Percentiles rank a stretch among this genome's conserved stretches.
Evolutionary conservation across 2,113 vertebrate genomes (phyloP).

Genomic region (Propithecus coquereli): DNA sequence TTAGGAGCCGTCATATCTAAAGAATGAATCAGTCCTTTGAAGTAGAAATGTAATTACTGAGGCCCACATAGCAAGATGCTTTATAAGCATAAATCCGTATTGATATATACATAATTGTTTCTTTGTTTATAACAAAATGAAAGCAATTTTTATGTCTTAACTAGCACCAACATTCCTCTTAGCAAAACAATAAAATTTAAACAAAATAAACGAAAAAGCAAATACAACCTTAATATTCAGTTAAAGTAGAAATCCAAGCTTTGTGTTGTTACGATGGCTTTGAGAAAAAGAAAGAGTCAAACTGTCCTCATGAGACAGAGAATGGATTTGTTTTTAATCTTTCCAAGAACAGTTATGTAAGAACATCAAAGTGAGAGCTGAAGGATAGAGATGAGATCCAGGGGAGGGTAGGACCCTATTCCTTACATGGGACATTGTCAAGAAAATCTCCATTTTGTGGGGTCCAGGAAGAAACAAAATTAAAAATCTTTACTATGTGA

Average conservation of each 20-base stretch:
- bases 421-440: background rate
- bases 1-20: background rate
- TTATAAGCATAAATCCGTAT: background rate
- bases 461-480: background rate
- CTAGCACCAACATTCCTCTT: background rate
- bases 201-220: background rate
- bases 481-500: background rate
- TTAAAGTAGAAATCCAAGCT: background rate
- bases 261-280: background rate
- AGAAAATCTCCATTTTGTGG: background rate
- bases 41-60: background rate
- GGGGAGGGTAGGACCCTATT: accelerated
- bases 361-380: background rate
- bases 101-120: background rate
- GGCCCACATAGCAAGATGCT: background rate
- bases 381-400: background rate
- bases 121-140: background rate
- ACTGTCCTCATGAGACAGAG: background rate
- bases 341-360: background rate
- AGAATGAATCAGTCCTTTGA: background rate
- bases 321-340: background rate
- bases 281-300: background rate
- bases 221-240: background rate
- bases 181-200: background rate
- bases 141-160: background rate